Conservation (phyloP, 2,797 vertebrate species). For the Neosilurus mollespiculum region DNA sequence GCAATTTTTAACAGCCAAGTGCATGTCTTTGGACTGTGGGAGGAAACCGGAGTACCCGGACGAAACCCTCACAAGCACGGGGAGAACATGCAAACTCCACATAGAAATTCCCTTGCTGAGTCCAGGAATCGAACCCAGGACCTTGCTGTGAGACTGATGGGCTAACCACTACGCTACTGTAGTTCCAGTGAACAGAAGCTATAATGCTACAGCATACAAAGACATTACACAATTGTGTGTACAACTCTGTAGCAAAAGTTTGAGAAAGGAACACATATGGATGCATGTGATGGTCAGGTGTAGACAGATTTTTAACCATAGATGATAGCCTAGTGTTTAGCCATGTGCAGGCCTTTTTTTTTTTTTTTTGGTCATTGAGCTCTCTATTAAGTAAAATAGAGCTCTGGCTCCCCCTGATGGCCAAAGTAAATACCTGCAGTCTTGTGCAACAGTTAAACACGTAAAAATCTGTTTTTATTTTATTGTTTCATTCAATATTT, state of each 20-base stretch:
- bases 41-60: too few species aligned
- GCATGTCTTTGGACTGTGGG: too few species aligned
- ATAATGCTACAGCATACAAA: neutral
- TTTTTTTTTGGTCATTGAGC: too few species aligned
- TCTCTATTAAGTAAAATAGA: neutral
- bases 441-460: neutral
- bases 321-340: neutral
- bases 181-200: neutral
- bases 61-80: too few species aligned
- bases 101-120: too few species aligned
- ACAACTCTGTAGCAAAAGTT: neutral
- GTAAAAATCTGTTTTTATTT: neutral
- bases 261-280: neutral
- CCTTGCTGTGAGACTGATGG: too few species aligned
- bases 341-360: neutral
- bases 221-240: neutral
- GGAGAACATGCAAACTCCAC: too few species aligned
- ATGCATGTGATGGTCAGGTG: neutral
- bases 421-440: slow-evolving; percentile 3
- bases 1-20: too few species aligned
- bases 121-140: too few species aligned
- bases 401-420: slow-evolving; percentile 12
- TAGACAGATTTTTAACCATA: neutral
- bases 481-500: neutral
- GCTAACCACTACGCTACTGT: too few species aligned